These are phyloP conservation scores for Globodera rostochiensis DNA, from an alignment of 1,140 invertebrate genomes.

Conservation along the genomic window DNA sequence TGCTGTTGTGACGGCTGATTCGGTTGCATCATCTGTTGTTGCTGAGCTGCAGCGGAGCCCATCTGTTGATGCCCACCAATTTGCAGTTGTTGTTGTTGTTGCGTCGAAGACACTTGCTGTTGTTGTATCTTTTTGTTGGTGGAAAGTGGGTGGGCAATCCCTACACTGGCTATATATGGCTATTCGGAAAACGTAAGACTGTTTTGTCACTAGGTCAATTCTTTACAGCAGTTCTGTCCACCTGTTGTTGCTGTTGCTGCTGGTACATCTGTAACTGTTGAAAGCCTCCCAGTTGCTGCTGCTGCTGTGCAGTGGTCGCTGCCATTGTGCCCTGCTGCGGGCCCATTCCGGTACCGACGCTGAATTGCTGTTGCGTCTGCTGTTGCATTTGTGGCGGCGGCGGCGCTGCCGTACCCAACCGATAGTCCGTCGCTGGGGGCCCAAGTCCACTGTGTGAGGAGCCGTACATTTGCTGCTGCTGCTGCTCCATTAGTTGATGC, in stretches of 20 bases:
- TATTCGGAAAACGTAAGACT: no score
- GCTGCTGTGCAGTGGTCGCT: background rate
- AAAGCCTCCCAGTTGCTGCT: background rate
- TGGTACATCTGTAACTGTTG: conserved; percentile 6
- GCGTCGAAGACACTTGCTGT: background rate
- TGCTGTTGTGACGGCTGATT: conserved; percentile 27
- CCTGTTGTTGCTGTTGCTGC: background rate
- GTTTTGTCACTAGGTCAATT: no score
- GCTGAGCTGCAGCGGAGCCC: conserved; percentile 22
- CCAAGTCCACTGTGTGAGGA: background rate
- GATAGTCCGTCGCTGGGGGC: conserved; percentile 32
- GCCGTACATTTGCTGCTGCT: background rate
- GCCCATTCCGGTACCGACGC: background rate
- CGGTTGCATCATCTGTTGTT: conserved; percentile 11
- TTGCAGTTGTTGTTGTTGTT: conserved; percentile 25
- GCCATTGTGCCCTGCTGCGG: conserved; percentile 1
- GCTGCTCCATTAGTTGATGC: conserved; percentile 13
- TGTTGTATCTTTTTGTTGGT: background rate
- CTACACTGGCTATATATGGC: no score
- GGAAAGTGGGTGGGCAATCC: no score
- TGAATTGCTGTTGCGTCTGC: conserved; percentile 1
- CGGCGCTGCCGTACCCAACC: background rate
- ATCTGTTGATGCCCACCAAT: conserved; percentile 32
- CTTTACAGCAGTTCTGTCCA: background rate
- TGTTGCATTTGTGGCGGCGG: background rate